Base-by-base conservation (phyloP, 2,113 vertebrate species). In the Hydrolagus affinis region DNA sequence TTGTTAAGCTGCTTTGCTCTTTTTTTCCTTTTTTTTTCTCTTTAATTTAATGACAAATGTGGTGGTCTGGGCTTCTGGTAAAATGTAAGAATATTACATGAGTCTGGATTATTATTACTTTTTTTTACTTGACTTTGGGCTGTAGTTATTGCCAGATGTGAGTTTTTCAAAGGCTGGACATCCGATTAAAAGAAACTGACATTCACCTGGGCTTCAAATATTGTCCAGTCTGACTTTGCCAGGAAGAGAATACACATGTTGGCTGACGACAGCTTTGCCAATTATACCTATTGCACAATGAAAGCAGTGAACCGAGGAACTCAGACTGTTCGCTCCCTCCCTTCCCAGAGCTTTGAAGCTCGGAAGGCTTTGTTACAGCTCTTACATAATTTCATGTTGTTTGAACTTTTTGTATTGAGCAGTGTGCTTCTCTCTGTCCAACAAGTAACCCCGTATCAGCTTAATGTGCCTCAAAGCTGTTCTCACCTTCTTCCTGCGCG, bases 21-120 rank as follows among this genome's bases (percentile, higher is more conserved):
- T 44, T 44, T 44, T 44, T 1, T 44, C 1, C n/a, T 44, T 83
- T 19, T 68, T 15, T 83, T 68, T 83, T 83, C 8, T 66, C 66
- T 83, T 83, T 83, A 83, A 83, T 83, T 83, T 83, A 83, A 83
- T 83, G 23, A 72, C 23, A 11, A 17, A 83, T 25, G 78, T 83
- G 57, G 56, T 78, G 60, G 66, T 68, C 60, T 83, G 78, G 78
- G 62, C 62, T 83, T 25, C 78, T 83, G 78, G 64, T 66, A 62
- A 19, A 66, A 83, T 66, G 77, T 66, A 64, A 32, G 60, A 21
- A 66, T 83, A 62, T 66, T 64, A 62, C 78, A 83, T 30, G 60
- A 83, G 28, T 83, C 78, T 83, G 62, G 62, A 62, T 66, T n/a
- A n/a, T 44, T 44, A 44, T 44, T 44, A 44, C 6, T 44, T 44